Evolutionary conservation across 2,113 vertebrate genomes (phyloP), one percentile per base, ranked within the genome.

Genomic region (Barnardius zonarius): DNA sequence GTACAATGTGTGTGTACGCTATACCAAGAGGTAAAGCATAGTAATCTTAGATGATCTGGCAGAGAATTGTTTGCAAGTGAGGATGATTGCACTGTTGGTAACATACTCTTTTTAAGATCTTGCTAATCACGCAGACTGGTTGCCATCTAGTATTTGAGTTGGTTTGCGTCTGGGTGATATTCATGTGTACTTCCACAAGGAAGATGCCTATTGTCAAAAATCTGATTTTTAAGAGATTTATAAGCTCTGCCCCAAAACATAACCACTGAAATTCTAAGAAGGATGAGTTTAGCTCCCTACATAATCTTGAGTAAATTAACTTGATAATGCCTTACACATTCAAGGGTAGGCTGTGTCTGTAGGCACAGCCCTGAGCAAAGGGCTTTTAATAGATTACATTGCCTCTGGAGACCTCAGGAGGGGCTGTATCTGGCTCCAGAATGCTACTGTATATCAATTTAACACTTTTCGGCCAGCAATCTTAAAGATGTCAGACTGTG

Each of bases 21-120:
- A 3, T 30, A 37, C 10, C 0, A 0, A 67, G 66, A 72, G 13
- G 49, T 46, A 14, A 62, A 73, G 17, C 27, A 22, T 18, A 19
- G 43, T 30, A 52, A 28, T 39, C 46, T 83, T 63, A 81, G 75
- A 43, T 77, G 39, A 18, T 4, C 2, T 7, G 23, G 7, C 64
- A 86, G 63, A 54, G 33, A 74, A 72, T 35, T 14, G 5, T 83
- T 92, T 86, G 52, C 68, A 75, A 81, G n/a, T 49, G 39, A 52
- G 64, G 25, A 35, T 63, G 68, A 22, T 86, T 70, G 13, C 27
- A 64, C 7, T 25, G 22, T 20, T 80, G n/a, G 41, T 55, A 43
- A 86, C 74, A 70, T 70, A 46, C 9, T 13, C 20, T 28, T 94
- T 72, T 73, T 35, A 74, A 91, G 41, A 18, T 76, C 41, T 76